Percentiles rank a stretch among this genome's conserved stretches.
These are phyloP conservation scores for Eulemur coronatus DNA, from an alignment of 2,797 vertebrate species.

Conservation along the genomic window DNA sequence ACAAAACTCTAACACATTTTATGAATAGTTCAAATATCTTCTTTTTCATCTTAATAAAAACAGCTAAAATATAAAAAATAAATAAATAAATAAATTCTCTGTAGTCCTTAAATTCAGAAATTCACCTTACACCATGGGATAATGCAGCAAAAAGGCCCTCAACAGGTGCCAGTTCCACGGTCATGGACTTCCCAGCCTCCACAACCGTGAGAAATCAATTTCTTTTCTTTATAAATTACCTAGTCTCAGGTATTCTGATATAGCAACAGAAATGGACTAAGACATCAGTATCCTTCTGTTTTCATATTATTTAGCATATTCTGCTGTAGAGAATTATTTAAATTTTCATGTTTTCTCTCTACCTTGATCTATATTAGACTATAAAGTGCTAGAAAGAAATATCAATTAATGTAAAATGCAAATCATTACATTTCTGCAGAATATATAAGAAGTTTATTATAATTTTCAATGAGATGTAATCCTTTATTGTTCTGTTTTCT, in stretches of 20 bases:
- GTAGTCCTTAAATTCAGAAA: too few relatives aligned
- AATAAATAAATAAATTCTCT: slow-evolving; percentile 41
- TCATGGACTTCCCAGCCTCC: neutral
- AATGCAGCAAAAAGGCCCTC: neutral
- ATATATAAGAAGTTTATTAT: neutral
- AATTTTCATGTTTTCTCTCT: neutral
- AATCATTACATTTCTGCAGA: neutral
- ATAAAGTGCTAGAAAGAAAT: neutral
- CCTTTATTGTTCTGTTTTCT: neutral
- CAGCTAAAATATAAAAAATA: neutral
- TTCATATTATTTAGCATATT: neutral
- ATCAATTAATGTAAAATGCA: slow-evolving; percentile 3
- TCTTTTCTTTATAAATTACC: neutral
- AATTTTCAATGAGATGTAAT: neutral
- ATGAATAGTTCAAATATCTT: neutral
- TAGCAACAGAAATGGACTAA: neutral
- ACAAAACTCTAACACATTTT: neutral
- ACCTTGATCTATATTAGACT: neutral
- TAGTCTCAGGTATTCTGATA: neutral
- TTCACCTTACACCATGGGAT: neutral
- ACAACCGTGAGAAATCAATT: neutral
- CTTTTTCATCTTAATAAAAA: neutral
- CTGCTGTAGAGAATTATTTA: neutral
- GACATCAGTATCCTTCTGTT: neutral
- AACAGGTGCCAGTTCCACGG: neutral